A percentile compares a stretch with the other conserved stretches of the same genome.
Conservation (phyloP, 1,140 invertebrate species). For the Heterodera carotae region DNA sequence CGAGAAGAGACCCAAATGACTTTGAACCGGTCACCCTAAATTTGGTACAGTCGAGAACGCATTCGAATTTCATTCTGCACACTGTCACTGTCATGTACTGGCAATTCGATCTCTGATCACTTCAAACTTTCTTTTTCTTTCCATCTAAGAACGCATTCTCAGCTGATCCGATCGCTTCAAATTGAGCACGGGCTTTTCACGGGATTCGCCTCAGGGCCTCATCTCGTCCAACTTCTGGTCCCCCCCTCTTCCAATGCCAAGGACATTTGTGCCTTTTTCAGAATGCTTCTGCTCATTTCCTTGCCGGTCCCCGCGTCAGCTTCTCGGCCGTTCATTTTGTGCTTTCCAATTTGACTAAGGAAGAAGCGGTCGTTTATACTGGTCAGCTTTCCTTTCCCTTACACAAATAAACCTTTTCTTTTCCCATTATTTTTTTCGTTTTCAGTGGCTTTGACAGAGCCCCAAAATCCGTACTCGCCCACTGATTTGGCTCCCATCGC, state of each 20-base stretch:
- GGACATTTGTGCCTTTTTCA: constrained; percentile 29
- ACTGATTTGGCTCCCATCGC: constrained; percentile 41
- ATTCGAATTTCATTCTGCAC: constrained; percentile 27
- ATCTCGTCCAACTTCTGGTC: constrained; percentile 42
- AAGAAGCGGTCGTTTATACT: constrained; percentile 22
- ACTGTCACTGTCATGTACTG: constrained; percentile 45
- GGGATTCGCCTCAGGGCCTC: constrained; percentile 38
- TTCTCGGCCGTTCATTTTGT: constrained; percentile 48
- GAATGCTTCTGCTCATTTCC: constrained; percentile 25
- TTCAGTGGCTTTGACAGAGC: constrained; percentile 33
- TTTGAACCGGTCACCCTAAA: constrained; percentile 46
- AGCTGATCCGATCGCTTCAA: constrained; percentile 37
- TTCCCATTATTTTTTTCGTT: neutral
- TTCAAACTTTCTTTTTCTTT: no score
- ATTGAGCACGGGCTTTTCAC: constrained; percentile 52
- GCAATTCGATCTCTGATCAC: no score
- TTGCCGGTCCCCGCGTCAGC: constrained; percentile 35
- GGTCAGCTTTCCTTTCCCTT: constrained; percentile 12
- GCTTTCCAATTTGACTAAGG: constrained; percentile 36
- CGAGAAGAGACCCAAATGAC: constrained; percentile 49
- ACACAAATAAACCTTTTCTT: no score
- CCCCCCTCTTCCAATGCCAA: neutral
- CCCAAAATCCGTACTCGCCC: constrained; percentile 27
- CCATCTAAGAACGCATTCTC: constrained; percentile 38
- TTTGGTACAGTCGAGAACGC: constrained; percentile 39